Conservation (phyloP, 2,797 vertebrate genomes). For the Agapornis canus region DNA sequence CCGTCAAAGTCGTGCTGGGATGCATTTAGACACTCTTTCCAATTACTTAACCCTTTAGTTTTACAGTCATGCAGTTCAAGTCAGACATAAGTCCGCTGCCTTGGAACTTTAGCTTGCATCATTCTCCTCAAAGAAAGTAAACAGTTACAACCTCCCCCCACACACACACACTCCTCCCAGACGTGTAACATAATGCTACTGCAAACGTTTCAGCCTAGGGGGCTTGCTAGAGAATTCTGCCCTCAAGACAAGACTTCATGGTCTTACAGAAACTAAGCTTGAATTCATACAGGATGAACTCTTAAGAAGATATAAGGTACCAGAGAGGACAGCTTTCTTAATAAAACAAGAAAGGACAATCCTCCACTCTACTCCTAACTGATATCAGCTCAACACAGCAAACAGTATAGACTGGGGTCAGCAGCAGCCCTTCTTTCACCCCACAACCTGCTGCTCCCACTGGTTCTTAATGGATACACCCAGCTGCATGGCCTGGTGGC, state of each 20-base stretch:
- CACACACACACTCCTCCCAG: not conserved
- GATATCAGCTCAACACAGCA: not conserved
- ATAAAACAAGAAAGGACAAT: not conserved
- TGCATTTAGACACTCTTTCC: not conserved
- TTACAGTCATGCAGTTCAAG: not conserved
- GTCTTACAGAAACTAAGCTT: not conserved
- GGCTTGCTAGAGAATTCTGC: not conserved
- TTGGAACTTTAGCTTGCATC: not conserved
- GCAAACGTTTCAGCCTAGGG: not conserved
- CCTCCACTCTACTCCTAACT: not conserved
- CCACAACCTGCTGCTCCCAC: not conserved
- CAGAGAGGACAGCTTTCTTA: not conserved
- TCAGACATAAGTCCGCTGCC: not conserved
- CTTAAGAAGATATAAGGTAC: not conserved
- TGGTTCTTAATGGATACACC: rapidly evolving
- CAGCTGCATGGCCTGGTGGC: not conserved
- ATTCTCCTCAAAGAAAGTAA: not conserved
- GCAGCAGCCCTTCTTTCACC: not conserved
- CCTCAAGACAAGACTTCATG: not conserved
- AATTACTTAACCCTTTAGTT: not conserved
- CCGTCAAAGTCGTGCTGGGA: not conserved
- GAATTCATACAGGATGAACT: not conserved
- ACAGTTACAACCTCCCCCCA: rapidly evolving
- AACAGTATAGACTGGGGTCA: not conserved
- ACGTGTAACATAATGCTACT: not conserved